Conservation (phyloP, 2,888 invertebrate species). For the Agrochola lychnidis region DNA sequence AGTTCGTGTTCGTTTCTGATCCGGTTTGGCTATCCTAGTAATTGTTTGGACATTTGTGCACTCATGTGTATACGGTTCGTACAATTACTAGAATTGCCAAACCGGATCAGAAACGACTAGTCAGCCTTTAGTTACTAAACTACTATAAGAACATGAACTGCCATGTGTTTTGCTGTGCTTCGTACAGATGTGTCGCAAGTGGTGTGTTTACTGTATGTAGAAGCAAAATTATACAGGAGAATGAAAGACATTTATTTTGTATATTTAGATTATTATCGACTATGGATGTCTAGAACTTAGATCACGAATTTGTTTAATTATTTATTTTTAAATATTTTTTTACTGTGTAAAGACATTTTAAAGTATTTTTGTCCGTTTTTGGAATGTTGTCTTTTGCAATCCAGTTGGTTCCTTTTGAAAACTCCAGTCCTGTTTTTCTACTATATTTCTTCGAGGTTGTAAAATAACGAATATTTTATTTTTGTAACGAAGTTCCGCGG, state of each 20-base stretch:
- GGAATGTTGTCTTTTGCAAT: conserved; percentile 67
- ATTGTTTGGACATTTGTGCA: too few species aligned
- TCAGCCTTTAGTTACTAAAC: too few species aligned
- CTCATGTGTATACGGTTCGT: too few species aligned
- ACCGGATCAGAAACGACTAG: too few species aligned
- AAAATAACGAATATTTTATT: conserved; percentile 14
- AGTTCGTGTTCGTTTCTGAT: too few species aligned
- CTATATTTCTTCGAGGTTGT: conserved; percentile 31
- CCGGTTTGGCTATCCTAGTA: too few species aligned
- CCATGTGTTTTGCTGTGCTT: not conserved
- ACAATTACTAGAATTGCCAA: too few species aligned
- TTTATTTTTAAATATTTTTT: conserved; percentile 31
- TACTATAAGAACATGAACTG: not conserved
- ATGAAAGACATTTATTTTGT: conserved; percentile 66
- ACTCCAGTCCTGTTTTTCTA: conserved; percentile 14
- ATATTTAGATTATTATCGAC: conserved; percentile 48
- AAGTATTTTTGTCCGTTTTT: conserved; percentile 54
- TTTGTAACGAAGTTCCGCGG: not conserved
- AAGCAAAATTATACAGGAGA: conserved; percentile 36
- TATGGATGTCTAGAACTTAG: conserved; percentile 35
- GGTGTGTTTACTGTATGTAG: conserved; percentile 19
- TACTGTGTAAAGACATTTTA: conserved; percentile 45
- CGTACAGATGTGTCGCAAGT: not conserved
- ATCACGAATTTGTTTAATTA: conserved; percentile 19
- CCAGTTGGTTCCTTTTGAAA: conserved; percentile 26